Evolutionary conservation across 2,113 vertebrate genomes (phyloP).

Genomic region (Lampris megalopsis): DNA sequence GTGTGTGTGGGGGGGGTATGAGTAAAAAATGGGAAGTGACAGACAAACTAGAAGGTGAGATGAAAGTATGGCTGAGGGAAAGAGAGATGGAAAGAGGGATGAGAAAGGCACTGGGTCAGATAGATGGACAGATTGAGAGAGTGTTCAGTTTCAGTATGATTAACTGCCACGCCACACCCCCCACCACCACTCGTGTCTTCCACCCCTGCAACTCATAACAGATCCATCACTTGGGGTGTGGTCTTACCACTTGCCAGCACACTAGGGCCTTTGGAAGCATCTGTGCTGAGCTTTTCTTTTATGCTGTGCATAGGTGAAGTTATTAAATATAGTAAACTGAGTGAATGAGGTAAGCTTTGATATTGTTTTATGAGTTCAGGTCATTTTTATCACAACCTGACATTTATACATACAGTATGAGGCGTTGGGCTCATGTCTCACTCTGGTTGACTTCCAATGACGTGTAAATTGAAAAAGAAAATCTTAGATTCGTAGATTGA

Average conservation of each 20-base stretch:
- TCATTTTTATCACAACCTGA: too few relatives aligned
- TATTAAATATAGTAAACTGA: too few relatives aligned
- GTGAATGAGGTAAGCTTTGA: too few relatives aligned
- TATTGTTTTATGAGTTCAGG: too few relatives aligned
- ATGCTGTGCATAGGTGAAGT: too few relatives aligned
- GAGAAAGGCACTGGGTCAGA: slow-evolving; percentile 50
- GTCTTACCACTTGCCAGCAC: background rate
- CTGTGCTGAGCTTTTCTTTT: too few relatives aligned
- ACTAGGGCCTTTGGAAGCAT: too few relatives aligned
- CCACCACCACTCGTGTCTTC: slow-evolving; percentile 27
- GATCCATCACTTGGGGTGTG: slow-evolving; percentile 36
- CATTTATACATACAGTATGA: too few relatives aligned
- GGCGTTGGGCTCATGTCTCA: too few relatives aligned
- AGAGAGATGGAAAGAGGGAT: slow-evolving; percentile 27
- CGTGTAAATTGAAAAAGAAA: too few relatives aligned
- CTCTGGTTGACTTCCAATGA: too few relatives aligned
- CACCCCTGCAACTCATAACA: slow-evolving; percentile 31
- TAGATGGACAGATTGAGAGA: slow-evolving; percentile 66
- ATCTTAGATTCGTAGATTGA: too few relatives aligned
- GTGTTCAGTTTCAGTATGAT: slow-evolving; percentile 63
- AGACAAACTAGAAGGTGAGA: slow-evolving; percentile 18
- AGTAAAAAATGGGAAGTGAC: slow-evolving; percentile 32
- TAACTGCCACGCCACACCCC: slow-evolving; percentile 44
- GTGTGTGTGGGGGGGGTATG: slow-evolving; percentile 12
- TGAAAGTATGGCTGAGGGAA: slow-evolving; percentile 12